Evolutionary conservation across 1,140 invertebrate species (phyloP), one percentile per base, ranked within the genome.

Genomic region (Brachionus rubens): DNA sequence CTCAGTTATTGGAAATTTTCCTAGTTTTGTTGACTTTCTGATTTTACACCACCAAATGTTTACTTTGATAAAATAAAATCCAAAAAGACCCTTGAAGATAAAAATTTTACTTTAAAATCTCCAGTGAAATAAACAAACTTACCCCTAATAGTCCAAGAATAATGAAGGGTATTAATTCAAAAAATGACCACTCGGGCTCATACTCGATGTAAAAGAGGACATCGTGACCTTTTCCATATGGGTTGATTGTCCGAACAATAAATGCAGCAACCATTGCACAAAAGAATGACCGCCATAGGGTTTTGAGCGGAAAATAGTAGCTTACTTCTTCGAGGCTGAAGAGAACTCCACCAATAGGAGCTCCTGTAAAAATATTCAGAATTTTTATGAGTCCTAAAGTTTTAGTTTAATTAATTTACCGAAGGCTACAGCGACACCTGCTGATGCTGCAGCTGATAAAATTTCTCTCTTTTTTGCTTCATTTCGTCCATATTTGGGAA

Each of bases 401-500:
- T 56, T 10, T 30, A 30, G 6, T 56, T 28, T 33, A 59, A n/a
- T 2, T 3, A 59, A 33, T 16, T 12, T 65, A 65, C 59, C 96
- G 84, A 99, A 99, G 77, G 97, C 97, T 1, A 99, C 96, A 10
- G 95, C 98, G 0, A 99, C 96, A 16, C 97, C 97, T 0, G 97
- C 97, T 4, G 97, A 97, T 0, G 96, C 92, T 0, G 96, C 96
- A n/a, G 97, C 97, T 0, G 96, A 98, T 52, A 99, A 87, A 78
- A 99, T 98, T 88, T 99, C 97, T 80, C 96, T 89, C 81, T 99
- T 99, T 83, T 99, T 99, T 0, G 96, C 97, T 86, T 99, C 97
- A 84, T 99, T 99, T 59, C 91, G 88, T 2, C 96, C 96, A 72
- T 99, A 99, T 84, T 99, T 99, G 0, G 96, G 95, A 86, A 99